Conservation (phyloP, 2,797 vertebrate species). For the Hoplostethus atlanticus region DNA sequence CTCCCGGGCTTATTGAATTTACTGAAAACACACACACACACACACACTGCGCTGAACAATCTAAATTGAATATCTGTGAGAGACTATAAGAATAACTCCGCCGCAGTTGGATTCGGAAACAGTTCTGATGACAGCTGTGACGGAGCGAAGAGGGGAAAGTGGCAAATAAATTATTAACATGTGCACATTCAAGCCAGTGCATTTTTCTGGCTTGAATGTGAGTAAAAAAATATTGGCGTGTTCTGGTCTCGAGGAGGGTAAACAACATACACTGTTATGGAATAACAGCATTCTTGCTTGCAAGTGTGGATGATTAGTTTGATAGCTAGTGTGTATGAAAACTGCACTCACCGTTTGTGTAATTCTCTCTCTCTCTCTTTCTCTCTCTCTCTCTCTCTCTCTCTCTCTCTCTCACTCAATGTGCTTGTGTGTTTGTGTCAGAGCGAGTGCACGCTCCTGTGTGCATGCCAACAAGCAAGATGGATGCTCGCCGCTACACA, state of each 20-base stretch:
- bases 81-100: no score
- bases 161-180: constrained; percentile 7
- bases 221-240: constrained; percentile 5
- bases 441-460: constrained; percentile 24
- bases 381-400: neutral
- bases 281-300: neutral
- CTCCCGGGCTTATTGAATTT: no score
- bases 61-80: no score
- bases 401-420: neutral
- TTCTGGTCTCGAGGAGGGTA: constrained; percentile 1
- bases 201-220: neutral
- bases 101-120: no score
- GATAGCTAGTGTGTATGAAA: neutral
- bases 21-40: no score
- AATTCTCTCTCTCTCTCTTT: neutral
- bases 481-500: constrained; percentile 55
- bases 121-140: no score
- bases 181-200: neutral
- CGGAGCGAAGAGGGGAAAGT: no score
- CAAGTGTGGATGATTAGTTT: neutral
- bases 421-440: constrained; percentile 8
- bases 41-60: no score
- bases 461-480: constrained; percentile 56
- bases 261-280: neutral
- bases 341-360: neutral